Evolutionary conservation across 2,888 invertebrate genomes (phyloP).

Genomic region (Plutella xylostella): DNA sequence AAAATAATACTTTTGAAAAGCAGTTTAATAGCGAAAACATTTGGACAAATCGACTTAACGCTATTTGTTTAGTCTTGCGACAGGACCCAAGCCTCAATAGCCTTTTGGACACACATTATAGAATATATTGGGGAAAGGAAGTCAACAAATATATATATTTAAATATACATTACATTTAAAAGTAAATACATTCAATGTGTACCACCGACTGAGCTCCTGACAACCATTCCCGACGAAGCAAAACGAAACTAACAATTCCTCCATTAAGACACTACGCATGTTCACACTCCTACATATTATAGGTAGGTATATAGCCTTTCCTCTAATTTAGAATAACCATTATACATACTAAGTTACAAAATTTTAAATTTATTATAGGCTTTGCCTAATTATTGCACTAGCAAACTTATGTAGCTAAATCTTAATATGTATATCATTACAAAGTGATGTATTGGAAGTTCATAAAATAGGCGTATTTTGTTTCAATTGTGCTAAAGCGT

Average conservation of each 20-base stretch:
- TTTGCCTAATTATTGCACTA: conserved; percentile 68
- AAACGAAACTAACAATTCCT: not conserved
- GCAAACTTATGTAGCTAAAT: conserved; percentile 47
- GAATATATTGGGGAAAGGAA: not conserved
- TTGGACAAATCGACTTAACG: conserved; percentile 40
- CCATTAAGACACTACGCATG: no score
- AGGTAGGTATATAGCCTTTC: not conserved
- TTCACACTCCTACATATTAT: no score
- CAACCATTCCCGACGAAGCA: not conserved
- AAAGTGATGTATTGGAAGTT: conserved; percentile 50
- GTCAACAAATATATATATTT: not conserved
- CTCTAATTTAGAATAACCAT: conserved; percentile 44
- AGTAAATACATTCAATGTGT: conserved; percentile 1
- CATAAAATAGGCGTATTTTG: no score
- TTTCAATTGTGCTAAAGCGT: no score
- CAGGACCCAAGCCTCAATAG: conserved; percentile 47
- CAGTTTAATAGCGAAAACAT: conserved; percentile 24
- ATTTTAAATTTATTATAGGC: conserved; percentile 54
- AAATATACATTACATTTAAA: not conserved
- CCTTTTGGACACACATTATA: conserved; percentile 28
- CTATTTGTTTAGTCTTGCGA: conserved; percentile 40
- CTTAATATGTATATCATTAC: no score
- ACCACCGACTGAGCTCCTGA: not conserved
- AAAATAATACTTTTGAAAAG: conserved; percentile 56
- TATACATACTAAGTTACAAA: conserved; percentile 61